A percentile compares a stretch with the other conserved stretches of the same genome.
Conservation (phyloP, 1,140 invertebrate genomes). For the Piezodorus guildinii region DNA sequence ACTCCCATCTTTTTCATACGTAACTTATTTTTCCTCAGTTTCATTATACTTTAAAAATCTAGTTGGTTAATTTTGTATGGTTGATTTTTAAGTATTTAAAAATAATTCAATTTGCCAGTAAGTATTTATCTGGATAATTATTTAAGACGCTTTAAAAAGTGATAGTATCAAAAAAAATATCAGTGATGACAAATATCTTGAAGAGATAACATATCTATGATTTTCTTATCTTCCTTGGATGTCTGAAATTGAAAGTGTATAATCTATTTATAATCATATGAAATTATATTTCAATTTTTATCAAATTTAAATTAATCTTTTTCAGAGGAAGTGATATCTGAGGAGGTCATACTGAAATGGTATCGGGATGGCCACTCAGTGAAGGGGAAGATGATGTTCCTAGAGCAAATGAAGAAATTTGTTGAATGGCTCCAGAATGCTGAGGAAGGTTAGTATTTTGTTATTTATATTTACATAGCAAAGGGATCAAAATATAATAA, state of each 20-base stretch:
- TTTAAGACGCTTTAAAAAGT: too few species aligned
- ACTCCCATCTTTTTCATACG: too few species aligned
- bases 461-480: too few species aligned
- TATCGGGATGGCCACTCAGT: conserved; percentile 82
- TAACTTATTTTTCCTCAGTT: too few species aligned
- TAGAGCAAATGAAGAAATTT: conserved; percentile 95
- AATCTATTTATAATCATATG: neutral
- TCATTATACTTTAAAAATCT: too few species aligned
- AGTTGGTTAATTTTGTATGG: too few species aligned
- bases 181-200: neutral
- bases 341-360: conserved; percentile 88
- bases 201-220: too few species aligned
- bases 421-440: conserved; percentile 93
- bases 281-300: neutral
- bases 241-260: neutral
- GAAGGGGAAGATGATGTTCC: conserved; percentile 92
- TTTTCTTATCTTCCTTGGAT: neutral
- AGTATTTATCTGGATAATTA: too few species aligned
- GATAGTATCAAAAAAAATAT: too few species aligned
- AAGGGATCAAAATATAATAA: too few species aligned
- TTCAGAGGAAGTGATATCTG: conserved; percentile 72
- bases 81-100: too few species aligned
- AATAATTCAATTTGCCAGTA: too few species aligned
- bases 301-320: conserved; percentile 23
- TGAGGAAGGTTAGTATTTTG: conserved; percentile 55